Evolutionary conservation across 2,888 invertebrate species (phyloP).

Genomic region (Thymelicus acteon): DNA sequence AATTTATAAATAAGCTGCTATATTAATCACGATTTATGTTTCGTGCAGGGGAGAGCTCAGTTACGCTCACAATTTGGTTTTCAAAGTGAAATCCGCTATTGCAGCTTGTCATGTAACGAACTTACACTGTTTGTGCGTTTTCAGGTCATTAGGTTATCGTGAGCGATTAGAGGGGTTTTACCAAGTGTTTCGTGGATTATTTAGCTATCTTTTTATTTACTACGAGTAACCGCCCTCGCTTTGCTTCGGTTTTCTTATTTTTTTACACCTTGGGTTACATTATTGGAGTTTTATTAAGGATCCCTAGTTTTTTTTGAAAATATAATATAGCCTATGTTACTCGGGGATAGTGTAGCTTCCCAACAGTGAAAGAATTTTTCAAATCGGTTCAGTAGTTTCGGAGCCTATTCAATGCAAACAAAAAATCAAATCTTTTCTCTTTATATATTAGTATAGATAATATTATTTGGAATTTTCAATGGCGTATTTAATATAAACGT

Average conservation of each 20-base stretch:
- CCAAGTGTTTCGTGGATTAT: conserved; percentile 14
- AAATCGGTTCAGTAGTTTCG: too few species aligned
- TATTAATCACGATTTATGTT: conserved; percentile 43
- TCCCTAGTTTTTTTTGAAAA: too few species aligned
- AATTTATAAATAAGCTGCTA: conserved; percentile 17
- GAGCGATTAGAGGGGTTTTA: conserved; percentile 32
- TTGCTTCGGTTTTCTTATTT: too few species aligned
- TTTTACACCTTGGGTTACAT: too few species aligned
- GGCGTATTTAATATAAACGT: neutral
- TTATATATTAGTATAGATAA: too few species aligned
- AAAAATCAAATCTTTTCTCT: too few species aligned
- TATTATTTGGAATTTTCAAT: neutral
- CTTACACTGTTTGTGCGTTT: conserved; percentile 60
- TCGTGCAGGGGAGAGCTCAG: conserved; percentile 74
- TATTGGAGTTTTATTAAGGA: too few species aligned
- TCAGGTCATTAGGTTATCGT: conserved; percentile 75
- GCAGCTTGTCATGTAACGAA: conserved; percentile 80
- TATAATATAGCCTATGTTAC: too few species aligned
- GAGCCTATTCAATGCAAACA: too few species aligned
- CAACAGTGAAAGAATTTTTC: too few species aligned
- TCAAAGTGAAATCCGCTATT: conserved; percentile 64
- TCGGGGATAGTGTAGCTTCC: too few species aligned
- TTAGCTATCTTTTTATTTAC: conserved; percentile 2
- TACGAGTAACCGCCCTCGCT: neutral
- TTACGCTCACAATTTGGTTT: conserved; percentile 79